Evolutionary conservation across 2,113 vertebrate genomes (phyloP).

Genomic region (Microtus pennsylvanicus): DNA sequence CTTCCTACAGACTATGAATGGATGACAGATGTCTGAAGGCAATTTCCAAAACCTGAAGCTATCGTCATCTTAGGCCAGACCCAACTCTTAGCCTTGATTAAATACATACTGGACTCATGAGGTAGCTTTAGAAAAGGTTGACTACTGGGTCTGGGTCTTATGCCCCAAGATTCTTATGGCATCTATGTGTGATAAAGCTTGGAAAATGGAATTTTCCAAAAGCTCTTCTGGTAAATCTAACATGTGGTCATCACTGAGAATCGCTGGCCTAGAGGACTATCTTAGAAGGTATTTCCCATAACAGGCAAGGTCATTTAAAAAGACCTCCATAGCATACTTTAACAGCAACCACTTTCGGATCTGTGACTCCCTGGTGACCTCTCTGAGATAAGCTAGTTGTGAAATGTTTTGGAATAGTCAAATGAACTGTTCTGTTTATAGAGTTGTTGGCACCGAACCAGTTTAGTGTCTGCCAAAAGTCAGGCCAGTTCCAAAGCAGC

Average conservation of each 20-base stretch:
- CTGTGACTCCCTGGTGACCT: not conserved
- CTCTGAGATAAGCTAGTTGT: not conserved
- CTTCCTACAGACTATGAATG: not conserved
- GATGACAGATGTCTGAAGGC: not conserved
- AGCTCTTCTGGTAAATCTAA: not conserved
- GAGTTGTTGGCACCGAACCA: not conserved
- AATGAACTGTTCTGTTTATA: not conserved
- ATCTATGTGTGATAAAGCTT: not conserved
- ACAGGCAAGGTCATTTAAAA: not conserved
- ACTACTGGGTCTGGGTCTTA: not conserved
- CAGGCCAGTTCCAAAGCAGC: constrained; percentile 16
- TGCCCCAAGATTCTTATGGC: not conserved
- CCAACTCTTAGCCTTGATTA: not conserved
- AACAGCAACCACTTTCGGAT: not conserved
- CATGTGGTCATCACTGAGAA: not conserved
- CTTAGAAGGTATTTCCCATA: not conserved
- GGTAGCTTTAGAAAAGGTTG: not conserved
- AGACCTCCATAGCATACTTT: not conserved
- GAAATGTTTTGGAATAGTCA: constrained; percentile 33
- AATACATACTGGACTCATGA: not conserved
- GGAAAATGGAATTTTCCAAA: not conserved
- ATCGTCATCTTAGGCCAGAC: not conserved
- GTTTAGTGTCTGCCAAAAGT: not conserved
- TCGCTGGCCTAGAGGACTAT: not conserved
- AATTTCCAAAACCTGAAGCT: not conserved